Evolutionary conservation across 2,113 vertebrate species (phyloP).

Genomic region (Australoheros scitulus): DNA sequence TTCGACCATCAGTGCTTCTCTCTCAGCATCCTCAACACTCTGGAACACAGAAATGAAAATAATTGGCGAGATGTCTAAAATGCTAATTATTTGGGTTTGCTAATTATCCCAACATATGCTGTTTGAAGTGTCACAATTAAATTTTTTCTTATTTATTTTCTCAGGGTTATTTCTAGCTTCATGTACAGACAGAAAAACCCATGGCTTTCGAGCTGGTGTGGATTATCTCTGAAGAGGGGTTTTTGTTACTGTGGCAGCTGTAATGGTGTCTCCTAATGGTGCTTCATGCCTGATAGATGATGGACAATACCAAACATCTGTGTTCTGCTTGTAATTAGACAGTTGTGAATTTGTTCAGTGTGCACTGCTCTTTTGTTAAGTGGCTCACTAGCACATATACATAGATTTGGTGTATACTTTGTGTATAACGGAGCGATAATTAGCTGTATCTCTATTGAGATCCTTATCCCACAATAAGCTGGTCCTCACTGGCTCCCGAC

Average conservation of each 20-base stretch:
- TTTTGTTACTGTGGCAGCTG: conserved; percentile 28
- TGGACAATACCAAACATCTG: conserved; percentile 36
- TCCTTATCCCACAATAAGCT: background rate
- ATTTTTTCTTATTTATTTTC: background rate
- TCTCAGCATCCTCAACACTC: background rate
- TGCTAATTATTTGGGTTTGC: conserved; percentile 56
- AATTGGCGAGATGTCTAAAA: conserved; percentile 51
- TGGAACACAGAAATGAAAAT: conserved; percentile 41
- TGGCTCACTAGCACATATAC: background rate
- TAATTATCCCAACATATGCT: conserved; percentile 65
- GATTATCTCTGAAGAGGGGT: background rate
- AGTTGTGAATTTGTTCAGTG: background rate
- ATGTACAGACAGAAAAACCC: background rate
- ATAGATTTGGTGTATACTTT: background rate
- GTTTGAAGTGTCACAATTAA: conserved; percentile 49
- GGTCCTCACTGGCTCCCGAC: background rate
- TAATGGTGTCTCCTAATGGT: background rate
- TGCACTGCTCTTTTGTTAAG: conserved; percentile 9
- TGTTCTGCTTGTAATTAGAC: conserved; percentile 41
- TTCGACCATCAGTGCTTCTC: background rate
- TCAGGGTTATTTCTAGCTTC: background rate
- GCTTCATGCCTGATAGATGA: conserved; percentile 47
- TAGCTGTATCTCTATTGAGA: background rate
- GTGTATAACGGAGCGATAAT: background rate
- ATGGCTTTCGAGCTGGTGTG: background rate